Evolutionary conservation across 2,113 vertebrate species (phyloP), one percentile per base, ranked within the genome.

Genomic region (Centropus bengalensis): DNA sequence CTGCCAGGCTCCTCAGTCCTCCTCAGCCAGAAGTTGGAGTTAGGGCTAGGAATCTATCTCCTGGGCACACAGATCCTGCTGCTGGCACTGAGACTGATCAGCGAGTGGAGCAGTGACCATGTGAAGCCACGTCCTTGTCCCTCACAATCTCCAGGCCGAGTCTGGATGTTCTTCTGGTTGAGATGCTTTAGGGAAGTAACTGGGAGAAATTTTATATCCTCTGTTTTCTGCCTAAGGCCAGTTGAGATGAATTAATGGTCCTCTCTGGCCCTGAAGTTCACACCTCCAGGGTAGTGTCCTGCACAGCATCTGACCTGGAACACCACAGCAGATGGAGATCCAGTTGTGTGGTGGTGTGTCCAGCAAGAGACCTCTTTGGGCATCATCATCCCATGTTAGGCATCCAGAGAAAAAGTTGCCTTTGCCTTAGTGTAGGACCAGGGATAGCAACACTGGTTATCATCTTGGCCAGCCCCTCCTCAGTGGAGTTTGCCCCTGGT

Each of bases 41-140:
- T 7, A 6, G n/a, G n/a, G 11, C 15, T 45, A 67, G 49, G 15
- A 17, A 21, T 14, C 2, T 1, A 18, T 27, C 23, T 54, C 52
- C 28, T 30, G 63, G 42, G 13, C n/a, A 59, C 63, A 47, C 8
- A 52, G 27, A 9, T 76, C 40, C 52, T 76, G 40, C 76, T 67
- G 63, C 55, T 68, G 49, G 26, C 27, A 17, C 40, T 0, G 1
- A 49, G 40, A 30, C 1, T 32, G 52, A 33, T 9, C 54, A 51
- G 2, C 0, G 0, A 36, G 18, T 52, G 58, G 32, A 68, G 60
- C 8, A 77, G n/a, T 10, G 47, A 30, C 12, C 19, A 38, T 0
- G 0, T 12, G n/a, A 44, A 78, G 28, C 19, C 1, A 2, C 36
- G 28, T 28, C 60, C 49, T 69, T 77, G 58, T 15, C 71, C 76